These are phyloP conservation scores for Brachylomia viminalis DNA, from an alignment of 2,888 invertebrate species.

Conservation along the genomic window DNA sequence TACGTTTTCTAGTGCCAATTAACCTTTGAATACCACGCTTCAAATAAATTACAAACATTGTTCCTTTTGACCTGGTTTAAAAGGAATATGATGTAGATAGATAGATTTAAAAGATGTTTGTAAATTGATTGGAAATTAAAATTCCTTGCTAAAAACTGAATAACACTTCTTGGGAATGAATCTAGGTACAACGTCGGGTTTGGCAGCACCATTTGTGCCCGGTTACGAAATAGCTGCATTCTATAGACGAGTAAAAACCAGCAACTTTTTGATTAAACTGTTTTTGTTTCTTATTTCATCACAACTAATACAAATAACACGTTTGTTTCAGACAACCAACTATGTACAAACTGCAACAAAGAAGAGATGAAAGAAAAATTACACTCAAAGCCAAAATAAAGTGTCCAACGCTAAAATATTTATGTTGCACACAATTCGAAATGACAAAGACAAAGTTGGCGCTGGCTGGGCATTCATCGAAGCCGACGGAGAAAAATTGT, in stretches of 20 bases:
- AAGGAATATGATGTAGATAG: neutral
- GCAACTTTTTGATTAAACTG: neutral
- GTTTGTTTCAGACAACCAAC: constrained; percentile 30
- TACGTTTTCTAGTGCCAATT: constrained; percentile 30
- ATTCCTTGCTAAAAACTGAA: neutral
- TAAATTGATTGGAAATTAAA: neutral
- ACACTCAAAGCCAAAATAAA: constrained; percentile 43
- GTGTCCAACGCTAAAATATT: constrained; percentile 50
- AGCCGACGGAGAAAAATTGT: constrained; percentile 68
- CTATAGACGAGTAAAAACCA: neutral
- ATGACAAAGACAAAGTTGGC: constrained; percentile 63
- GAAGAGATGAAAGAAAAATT: constrained; percentile 45
- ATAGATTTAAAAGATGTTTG: constrained; percentile 1
- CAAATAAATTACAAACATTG: constrained; percentile 19
- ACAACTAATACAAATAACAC: constrained; percentile 18
- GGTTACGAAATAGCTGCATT: neutral
- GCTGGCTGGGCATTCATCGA: constrained; percentile 57
- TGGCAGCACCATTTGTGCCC: neutral
- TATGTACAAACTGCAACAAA: constrained; percentile 30
- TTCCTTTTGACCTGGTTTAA: constrained; percentile 8
- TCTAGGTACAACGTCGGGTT: neutral
- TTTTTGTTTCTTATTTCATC: constrained; percentile 32
- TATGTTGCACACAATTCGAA: constrained; percentile 55
- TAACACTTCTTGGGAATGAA: neutral
- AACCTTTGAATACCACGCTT: constrained; percentile 47